These are phyloP conservation scores for Mustela nigripes DNA, from an alignment of 2,113 vertebrate species.

Conservation along the genomic window DNA sequence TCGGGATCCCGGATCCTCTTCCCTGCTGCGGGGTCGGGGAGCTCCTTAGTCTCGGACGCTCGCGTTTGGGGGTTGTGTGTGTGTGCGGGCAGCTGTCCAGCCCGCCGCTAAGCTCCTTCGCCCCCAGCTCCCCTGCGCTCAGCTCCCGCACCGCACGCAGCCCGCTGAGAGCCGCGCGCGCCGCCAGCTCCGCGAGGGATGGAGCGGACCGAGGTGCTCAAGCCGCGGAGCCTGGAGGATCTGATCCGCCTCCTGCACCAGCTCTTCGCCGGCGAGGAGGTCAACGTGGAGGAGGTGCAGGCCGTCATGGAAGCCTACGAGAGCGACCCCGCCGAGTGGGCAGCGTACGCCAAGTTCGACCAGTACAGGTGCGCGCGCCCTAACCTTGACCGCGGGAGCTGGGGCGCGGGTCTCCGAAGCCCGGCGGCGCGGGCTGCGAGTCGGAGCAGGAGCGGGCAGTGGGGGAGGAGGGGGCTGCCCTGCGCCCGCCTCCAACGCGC, in stretches of 20 bases:
- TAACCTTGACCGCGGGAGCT: background rate
- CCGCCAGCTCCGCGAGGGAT: background rate
- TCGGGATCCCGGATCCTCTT: rapidly evolving
- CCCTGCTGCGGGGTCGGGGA: background rate
- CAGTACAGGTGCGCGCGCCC: conserved; percentile 92
- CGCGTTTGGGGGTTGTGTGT: background rate
- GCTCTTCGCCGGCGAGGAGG: conserved; percentile 90
- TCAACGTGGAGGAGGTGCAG: conserved; percentile 95
- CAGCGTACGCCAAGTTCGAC: conserved; percentile 93
- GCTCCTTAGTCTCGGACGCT: background rate
- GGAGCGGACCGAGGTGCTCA: conserved; percentile 89
- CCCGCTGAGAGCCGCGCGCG: conserved; percentile 7
- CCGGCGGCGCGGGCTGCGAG: background rate
- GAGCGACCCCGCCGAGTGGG: conserved; percentile 94
- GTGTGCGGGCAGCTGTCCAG: background rate
- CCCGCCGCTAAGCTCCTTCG: background rate
- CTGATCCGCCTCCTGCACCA: conserved; percentile 91
- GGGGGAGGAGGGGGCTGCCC: rapidly evolving
- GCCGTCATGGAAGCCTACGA: conserved; percentile 94
- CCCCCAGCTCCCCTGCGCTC: background rate
- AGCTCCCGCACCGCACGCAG: background rate
- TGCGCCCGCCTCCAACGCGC: background rate
- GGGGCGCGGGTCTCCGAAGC: background rate
- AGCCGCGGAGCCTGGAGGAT: conserved; percentile 91
- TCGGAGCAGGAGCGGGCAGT: background rate